Evolutionary conservation across 92 coral and sea anemone genomes (phyloP).

Genomic region (Montipora capitata): DNA sequence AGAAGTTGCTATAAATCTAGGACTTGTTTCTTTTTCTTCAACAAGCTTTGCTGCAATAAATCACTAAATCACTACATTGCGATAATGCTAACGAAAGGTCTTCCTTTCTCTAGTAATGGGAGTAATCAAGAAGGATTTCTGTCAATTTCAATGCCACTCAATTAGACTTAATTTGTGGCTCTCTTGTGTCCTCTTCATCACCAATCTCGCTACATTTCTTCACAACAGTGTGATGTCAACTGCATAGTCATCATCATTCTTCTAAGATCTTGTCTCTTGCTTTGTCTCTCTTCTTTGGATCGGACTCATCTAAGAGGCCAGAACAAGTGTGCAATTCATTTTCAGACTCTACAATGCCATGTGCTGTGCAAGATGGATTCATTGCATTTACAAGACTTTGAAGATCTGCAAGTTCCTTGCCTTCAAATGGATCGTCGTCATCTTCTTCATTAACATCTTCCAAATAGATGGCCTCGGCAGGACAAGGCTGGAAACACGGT

Average conservation of each 20-base stretch:
- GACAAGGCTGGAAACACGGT: background rate
- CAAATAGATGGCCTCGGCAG: background rate
- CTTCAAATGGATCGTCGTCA: conserved; percentile 8
- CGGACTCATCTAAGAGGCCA: background rate
- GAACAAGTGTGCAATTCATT: background rate
- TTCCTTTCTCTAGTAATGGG: background rate
- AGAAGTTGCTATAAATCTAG: too few relatives aligned
- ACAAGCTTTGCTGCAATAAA: too few relatives aligned
- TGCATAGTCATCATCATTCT: background rate
- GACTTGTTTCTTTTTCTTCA: too few relatives aligned
- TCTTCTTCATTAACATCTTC: conserved; percentile 17
- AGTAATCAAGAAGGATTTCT: background rate
- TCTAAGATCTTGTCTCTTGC: background rate
- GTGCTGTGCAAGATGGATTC: background rate
- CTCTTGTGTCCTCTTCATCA: background rate
- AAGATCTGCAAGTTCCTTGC: conserved; percentile 7
- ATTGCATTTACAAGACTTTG: background rate
- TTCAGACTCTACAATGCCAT: background rate
- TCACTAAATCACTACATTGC: too few relatives aligned
- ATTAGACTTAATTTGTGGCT: background rate
- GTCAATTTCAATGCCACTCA: background rate
- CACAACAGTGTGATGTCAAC: background rate
- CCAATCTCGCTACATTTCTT: background rate
- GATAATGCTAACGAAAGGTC: background rate
- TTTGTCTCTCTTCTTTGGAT: conserved; percentile 18